Evolutionary conservation across 2,888 invertebrate genomes (phyloP).

Genomic region (Diplazon laetatorius): DNA sequence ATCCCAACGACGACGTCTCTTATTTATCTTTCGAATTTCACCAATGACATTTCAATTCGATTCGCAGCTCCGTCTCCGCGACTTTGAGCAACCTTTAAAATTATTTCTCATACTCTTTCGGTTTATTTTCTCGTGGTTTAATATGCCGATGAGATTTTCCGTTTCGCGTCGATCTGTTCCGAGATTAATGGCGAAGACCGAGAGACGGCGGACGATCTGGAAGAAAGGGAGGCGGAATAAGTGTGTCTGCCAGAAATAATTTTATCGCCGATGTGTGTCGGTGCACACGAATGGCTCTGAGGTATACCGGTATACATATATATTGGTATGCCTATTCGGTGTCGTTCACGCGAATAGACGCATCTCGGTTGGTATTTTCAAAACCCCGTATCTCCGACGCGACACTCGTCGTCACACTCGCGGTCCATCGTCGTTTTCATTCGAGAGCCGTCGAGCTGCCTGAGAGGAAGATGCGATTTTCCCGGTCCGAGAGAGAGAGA

Average conservation of each 20-base stretch:
- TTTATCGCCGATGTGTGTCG: constrained; percentile 44
- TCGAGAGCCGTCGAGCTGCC: constrained; percentile 28
- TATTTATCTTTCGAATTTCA: constrained; percentile 54
- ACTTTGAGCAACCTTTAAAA: constrained; percentile 42
- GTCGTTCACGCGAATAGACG: constrained; percentile 45
- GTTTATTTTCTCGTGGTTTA: constrained; percentile 40
- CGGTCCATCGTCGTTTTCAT: no score
- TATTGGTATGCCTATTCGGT: constrained; percentile 37
- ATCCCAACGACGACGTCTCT: constrained; percentile 5
- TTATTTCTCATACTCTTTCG: constrained; percentile 34
- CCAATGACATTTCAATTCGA: constrained; percentile 60
- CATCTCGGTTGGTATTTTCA: constrained; percentile 45
- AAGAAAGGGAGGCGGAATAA: constrained; percentile 2
- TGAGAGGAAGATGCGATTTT: constrained; percentile 40
- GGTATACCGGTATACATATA: no score
- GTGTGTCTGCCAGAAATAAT: constrained; percentile 48
- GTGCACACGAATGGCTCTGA: no score
- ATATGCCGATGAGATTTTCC: constrained; percentile 21
- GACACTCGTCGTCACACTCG: no score
- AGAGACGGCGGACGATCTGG: not conserved
- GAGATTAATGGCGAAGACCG: not conserved
- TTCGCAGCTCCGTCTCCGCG: constrained; percentile 37
- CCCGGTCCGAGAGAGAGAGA: not conserved
- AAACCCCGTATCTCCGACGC: not conserved
- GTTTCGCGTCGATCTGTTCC: not conserved